A percentile compares a stretch with the other conserved stretches of the same genome.
Evolutionary conservation across 2,888 invertebrate genomes (phyloP).

Genomic region (Troglohyphantes excavatus): DNA sequence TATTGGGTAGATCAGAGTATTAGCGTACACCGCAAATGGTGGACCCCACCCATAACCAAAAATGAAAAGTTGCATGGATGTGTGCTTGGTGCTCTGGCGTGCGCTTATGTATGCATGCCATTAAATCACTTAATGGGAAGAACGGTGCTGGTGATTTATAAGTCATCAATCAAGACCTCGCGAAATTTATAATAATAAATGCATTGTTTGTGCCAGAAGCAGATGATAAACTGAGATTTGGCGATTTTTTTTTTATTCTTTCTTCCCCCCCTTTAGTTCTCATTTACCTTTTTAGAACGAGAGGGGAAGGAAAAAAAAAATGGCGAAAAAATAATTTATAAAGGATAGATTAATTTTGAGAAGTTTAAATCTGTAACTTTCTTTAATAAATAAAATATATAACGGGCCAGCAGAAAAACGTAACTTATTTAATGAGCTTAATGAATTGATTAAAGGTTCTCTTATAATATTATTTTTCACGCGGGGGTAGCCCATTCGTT

Average conservation of each 20-base stretch:
- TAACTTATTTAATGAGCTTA: slow-evolving; percentile 77
- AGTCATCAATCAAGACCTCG: slow-evolving; percentile 74
- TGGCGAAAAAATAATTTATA: slow-evolving; percentile 23
- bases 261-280: slow-evolving; percentile 37
- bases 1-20: slow-evolving; percentile 76
- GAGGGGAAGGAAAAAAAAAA: slow-evolving; percentile 24
- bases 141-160: slow-evolving; percentile 77
- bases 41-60: slow-evolving; percentile 68
- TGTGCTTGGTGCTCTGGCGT: slow-evolving; percentile 58
- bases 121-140: slow-evolving; percentile 78
- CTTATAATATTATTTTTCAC: slow-evolving; percentile 73
- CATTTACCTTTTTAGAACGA: slow-evolving; percentile 65
- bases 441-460: slow-evolving; percentile 77
- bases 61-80: slow-evolving; percentile 66
- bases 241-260: not conserved
- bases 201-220: slow-evolving; percentile 78
- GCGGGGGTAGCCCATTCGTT: slow-evolving; percentile 61
- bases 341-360: slow-evolving; percentile 75
- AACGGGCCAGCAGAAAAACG: slow-evolving; percentile 52
- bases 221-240: slow-evolving; percentile 78
- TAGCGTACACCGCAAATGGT: slow-evolving; percentile 51
- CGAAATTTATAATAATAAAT: slow-evolving; percentile 78
- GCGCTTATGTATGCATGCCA: slow-evolving; percentile 75
- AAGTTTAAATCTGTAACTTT: slow-evolving; percentile 78
- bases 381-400: slow-evolving; percentile 77